These are phyloP conservation scores for Drosophila virilis DNA, from an alignment of 1,140 invertebrate genomes.

Conservation along the genomic window DNA sequence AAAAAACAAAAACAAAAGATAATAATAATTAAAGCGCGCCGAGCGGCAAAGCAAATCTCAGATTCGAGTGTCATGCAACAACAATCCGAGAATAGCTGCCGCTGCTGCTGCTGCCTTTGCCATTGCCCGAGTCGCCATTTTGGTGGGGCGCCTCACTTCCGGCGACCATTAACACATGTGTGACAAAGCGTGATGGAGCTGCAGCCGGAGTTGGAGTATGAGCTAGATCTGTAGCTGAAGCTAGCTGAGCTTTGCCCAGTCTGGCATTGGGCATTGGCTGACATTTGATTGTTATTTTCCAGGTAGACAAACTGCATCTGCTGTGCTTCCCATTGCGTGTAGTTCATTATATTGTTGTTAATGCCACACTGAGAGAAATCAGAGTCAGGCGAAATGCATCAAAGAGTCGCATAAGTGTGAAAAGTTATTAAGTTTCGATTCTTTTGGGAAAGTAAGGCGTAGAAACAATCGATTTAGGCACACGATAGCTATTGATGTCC, in stretches of 20 bases:
- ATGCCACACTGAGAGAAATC: slow-evolving; percentile 31
- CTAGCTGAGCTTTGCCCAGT: slow-evolving; percentile 2
- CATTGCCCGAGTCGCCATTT: slow-evolving; percentile 52
- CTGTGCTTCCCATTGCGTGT: slow-evolving; percentile 83
- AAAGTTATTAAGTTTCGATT: too few relatives aligned
- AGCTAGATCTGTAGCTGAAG: neutral
- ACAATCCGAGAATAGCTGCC: slow-evolving; percentile 55
- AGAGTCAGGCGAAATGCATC: neutral
- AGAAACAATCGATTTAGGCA: too few relatives aligned
- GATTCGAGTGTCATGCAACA: slow-evolving; percentile 76
- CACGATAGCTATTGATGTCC: too few relatives aligned
- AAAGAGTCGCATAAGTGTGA: too few relatives aligned
- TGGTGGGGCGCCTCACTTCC: slow-evolving; percentile 62
- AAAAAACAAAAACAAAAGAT: slow-evolving; percentile 49
- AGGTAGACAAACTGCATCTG: slow-evolving; percentile 54
- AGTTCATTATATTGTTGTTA: slow-evolving; percentile 70
- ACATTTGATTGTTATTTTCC: slow-evolving; percentile 53
- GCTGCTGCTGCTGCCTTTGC: neutral
- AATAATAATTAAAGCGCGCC: slow-evolving; percentile 78
- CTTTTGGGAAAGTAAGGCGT: too few relatives aligned
- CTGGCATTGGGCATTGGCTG: slow-evolving; percentile 31
- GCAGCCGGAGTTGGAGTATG: neutral
- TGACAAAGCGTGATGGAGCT: slow-evolving; percentile 49
- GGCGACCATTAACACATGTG: slow-evolving; percentile 69
- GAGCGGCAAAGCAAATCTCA: slow-evolving; percentile 78